Base-by-base conservation (phyloP, 1,140 invertebrate species). In the Drosophila cardini region DNA sequence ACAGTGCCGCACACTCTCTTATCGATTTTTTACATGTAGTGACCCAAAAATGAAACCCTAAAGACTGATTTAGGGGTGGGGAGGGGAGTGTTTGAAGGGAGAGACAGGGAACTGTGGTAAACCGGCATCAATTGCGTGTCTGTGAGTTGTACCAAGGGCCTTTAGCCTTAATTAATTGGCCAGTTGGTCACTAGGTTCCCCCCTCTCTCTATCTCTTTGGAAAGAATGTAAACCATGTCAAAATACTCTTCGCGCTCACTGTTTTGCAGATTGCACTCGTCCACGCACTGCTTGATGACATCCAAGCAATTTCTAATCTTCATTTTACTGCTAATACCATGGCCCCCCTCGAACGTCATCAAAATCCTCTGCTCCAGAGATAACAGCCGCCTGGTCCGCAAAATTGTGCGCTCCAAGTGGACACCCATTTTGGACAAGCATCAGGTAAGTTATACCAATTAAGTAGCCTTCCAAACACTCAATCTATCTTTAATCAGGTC, bases 341-440 rank as follows among this genome's bases (percentile, higher is more conserved):
- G 96, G 96, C 96, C 96, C 80, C 96, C 96, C 85, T 96, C 96
- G 55, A 95, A 95, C 72, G 94, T 96, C 60, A 96, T 97, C 94
- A 96, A 96, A 93, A 96, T 96, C 87, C 95, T 96, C 77, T 98
- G 97, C 90, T 96, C 96, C 72, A 94, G 96, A 94, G 96, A 97
- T 93, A 97, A 96, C 93, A 96, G 97, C 63, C 95, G 96, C 84
- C 95, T 97, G 79, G 97, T 98, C 46, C 94, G 97, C 82, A 96
- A 96, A 93, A 95, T 98, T 74, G 95, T 98, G 78, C 95, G 97
- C 92, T 97, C 96, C 94, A 97, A 97, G 94, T 97, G 98, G 95
- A 94, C 96, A 63, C 97, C 97, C 42, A 95, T 98, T 45, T 93
- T 98, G 92, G 96, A 96, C 85, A 96, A 96, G 92, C 96, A 97